phyloP scores from a whole-genome alignment of 2,113 vertebrate species.

The Hemiscyllium ocellatum region DNA sequence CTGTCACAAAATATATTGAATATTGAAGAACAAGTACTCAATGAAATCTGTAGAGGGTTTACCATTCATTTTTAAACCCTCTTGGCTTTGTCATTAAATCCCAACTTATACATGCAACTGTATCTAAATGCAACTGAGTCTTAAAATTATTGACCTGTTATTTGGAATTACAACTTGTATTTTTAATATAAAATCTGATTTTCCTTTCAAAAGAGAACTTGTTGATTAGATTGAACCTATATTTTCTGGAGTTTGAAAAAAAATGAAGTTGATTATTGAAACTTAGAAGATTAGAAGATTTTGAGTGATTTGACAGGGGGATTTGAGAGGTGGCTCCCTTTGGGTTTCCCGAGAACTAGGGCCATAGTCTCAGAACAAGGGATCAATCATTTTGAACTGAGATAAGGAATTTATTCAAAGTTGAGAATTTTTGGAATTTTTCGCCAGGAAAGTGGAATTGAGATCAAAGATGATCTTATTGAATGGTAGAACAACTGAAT shows the following conservation, averaged over 20 bases:
- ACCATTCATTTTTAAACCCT: not conserved
- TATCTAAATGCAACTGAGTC: not conserved
- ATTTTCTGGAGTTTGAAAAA: not conserved
- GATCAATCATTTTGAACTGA: not conserved
- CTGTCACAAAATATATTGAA: not conserved
- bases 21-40: not conserved
- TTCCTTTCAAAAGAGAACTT: conserved; percentile 35
- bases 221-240: not conserved
- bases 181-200: conserved; percentile 32
- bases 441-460: not conserved
- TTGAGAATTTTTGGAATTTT: not conserved
- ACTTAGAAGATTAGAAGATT: not conserved
- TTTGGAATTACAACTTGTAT: not conserved
- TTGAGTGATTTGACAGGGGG: not conserved
- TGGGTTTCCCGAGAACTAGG: too few relatives aligned
- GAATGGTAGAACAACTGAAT: not conserved
- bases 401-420: not conserved
- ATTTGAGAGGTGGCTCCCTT: too few relatives aligned
- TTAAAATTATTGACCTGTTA: not conserved
- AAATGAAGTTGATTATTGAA: not conserved
- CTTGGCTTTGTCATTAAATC: not conserved
- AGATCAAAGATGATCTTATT: not conserved
- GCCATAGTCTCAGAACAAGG: not conserved
- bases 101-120: not conserved
- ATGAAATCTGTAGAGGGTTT: not conserved